Conservation (phyloP, 2,797 vertebrate species). For the Eulemur albifrons region DNA sequence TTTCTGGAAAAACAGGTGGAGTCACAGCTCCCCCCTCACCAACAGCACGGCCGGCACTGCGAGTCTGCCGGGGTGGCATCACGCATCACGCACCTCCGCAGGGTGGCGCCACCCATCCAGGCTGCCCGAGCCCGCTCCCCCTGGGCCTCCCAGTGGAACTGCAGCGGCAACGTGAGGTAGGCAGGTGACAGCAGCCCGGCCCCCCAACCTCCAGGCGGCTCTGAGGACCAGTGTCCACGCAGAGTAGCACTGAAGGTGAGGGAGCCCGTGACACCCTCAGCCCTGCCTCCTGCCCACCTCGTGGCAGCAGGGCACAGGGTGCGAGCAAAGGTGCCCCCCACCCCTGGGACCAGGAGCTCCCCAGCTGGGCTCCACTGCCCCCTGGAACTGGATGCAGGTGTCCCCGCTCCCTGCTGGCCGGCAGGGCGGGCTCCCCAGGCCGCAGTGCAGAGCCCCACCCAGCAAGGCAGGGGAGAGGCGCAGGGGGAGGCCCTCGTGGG, state of each 20-base stretch:
- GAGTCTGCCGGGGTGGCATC: constrained; percentile 86
- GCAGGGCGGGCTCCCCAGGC: not conserved
- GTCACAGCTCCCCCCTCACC: constrained; percentile 69
- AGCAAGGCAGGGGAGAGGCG: not conserved
- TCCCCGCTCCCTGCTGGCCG: not conserved
- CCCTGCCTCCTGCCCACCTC: no score
- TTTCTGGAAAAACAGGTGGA: not conserved
- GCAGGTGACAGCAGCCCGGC: constrained; percentile 82
- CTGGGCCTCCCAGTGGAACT: constrained; percentile 91
- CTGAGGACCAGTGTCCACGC: constrained; percentile 69
- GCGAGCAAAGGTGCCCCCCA: not conserved
- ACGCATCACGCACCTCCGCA: constrained; percentile 87
- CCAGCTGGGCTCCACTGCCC: not conserved
- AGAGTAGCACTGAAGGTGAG: constrained; percentile 85
- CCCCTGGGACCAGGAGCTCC: accelerated
- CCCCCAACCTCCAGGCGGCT: not conserved
- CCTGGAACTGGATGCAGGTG: not conserved
- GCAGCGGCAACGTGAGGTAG: constrained; percentile 88
- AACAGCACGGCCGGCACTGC: constrained; percentile 90
- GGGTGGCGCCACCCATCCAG: constrained; percentile 85
- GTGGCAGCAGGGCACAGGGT: not conserved
- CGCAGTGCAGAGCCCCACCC: not conserved
- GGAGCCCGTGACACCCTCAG: not conserved
- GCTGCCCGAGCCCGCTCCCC: constrained; percentile 88
- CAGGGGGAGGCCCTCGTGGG: not conserved